Evolutionary conservation across 1,140 invertebrate species (phyloP).

Genomic region (Potamilus streckersoni): DNA sequence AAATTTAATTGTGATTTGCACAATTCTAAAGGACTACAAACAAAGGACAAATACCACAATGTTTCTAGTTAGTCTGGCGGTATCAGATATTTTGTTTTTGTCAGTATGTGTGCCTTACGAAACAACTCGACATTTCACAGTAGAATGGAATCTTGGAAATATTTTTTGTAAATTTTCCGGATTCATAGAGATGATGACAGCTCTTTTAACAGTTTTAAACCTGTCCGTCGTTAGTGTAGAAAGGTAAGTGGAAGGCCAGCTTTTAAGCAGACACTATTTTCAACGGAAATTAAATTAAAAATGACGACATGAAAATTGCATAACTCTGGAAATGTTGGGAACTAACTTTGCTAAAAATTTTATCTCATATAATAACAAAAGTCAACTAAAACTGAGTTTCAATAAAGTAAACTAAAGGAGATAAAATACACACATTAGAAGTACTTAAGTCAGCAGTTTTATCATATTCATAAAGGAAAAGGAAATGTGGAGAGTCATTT

Average conservation of each 20-base stretch:
- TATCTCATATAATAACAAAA: no score
- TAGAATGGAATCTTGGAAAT: slow-evolving; percentile 80
- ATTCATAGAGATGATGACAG: slow-evolving; percentile 63
- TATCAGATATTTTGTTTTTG: slow-evolving; percentile 91
- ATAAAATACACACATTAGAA: no score
- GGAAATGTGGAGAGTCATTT: no score
- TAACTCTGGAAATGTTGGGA: no score
- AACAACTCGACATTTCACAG: slow-evolving; percentile 88
- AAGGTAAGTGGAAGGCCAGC: slow-evolving; percentile 54
- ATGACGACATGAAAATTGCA: no score
- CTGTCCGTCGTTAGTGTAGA: slow-evolving; percentile 66
- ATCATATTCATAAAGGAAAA: no score
- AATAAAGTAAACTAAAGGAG: no score
- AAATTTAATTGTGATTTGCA: slow-evolving; percentile 87
- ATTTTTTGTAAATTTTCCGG: slow-evolving; percentile 69
- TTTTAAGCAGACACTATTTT: no score
- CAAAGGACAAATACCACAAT: slow-evolving; percentile 93
- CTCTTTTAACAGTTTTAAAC: slow-evolving; percentile 64
- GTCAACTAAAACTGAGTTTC: no score
- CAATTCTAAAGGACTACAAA: slow-evolving; percentile 84
- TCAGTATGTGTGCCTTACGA: slow-evolving; percentile 89
- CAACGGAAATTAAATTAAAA: no score
- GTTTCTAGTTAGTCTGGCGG: slow-evolving; percentile 91
- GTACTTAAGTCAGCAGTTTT: no score
- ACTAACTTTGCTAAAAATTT: no score